phyloP scores from a whole-genome alignment of 2,888 invertebrate species.

The Myopa testacea region DNA sequence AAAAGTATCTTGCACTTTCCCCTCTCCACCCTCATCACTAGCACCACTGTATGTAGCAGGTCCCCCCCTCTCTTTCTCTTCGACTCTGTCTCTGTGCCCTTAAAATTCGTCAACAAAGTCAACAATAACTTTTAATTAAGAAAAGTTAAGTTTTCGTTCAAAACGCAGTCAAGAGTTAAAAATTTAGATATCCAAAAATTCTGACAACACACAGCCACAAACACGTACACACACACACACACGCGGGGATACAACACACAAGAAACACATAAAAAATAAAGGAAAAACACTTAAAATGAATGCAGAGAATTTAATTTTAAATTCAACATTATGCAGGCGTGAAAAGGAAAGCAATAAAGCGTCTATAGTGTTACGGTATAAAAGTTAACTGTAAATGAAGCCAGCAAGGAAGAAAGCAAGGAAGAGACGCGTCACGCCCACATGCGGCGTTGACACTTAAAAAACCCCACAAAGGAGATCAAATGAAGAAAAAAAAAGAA shows the following conservation, averaged over 20 bases:
- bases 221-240: neutral
- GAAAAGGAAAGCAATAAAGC: constrained; percentile 15
- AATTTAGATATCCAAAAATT: constrained; percentile 6
- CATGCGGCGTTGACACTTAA: constrained; percentile 4
- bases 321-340: neutral
- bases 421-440: neutral
- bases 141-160: constrained; percentile 46
- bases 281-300: neutral
- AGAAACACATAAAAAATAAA: neutral
- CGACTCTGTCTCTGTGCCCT: neutral
- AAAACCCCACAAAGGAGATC: neutral
- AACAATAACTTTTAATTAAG: constrained; percentile 52
- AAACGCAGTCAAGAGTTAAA: constrained; percentile 14
- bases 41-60: too few relatives aligned
- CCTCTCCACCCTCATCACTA: neutral
- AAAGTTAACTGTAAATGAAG: constrained; percentile 25
- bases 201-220: neutral
- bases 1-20: too few relatives aligned
- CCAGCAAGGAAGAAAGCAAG: neutral
- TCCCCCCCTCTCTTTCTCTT: neutral
- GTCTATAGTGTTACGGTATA: constrained; percentile 20
- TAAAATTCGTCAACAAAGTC: constrained; percentile 43
- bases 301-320: constrained; percentile 2
- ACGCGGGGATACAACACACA: neutral
- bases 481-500: neutral